A percentile compares a stretch with the other conserved stretches of the same genome.
Conservation (phyloP, 2,797 vertebrate genomes). For the Pterois miles region DNA sequence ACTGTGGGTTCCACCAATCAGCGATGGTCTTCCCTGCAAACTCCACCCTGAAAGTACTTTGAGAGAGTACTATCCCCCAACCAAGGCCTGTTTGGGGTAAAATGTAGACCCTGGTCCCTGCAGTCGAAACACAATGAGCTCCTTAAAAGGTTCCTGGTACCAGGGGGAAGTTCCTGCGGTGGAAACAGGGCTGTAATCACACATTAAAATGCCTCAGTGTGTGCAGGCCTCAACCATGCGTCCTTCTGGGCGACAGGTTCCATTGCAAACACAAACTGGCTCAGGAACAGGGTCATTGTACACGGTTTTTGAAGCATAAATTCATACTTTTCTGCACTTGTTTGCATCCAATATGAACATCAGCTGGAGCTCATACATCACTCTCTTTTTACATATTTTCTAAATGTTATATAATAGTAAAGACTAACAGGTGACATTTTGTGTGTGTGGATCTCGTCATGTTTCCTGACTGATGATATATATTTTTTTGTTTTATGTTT, state of each 20-base stretch:
- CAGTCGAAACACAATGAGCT: neutral
- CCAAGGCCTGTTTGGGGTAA: too few relatives aligned
- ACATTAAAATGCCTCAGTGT: neutral
- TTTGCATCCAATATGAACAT: rapidly evolving
- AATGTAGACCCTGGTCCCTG: too few relatives aligned
- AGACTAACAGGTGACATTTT: too few relatives aligned
- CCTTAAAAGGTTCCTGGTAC: neutral
- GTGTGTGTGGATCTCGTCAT: neutral
- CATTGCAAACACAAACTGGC: neutral
- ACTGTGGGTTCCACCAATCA: too few relatives aligned
- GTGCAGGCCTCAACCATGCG: neutral
- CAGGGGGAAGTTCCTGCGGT: neutral
- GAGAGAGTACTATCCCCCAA: too few relatives aligned
- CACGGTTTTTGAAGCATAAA: neutral
- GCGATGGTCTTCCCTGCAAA: too few relatives aligned
- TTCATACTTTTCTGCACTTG: neutral
- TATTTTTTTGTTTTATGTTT: neutral
- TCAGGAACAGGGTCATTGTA: neutral
- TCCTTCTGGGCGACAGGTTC: neutral
- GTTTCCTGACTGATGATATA: neutral
- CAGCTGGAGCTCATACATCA: neutral
- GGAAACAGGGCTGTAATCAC: neutral
- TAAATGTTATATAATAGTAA: too few relatives aligned
- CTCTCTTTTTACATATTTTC: neutral
- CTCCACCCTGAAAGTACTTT: too few relatives aligned